Percentiles rank a stretch among this genome's conserved stretches.
Conservation (phyloP, 1,140 invertebrate genomes). For the Aleiodes sp. region DNA sequence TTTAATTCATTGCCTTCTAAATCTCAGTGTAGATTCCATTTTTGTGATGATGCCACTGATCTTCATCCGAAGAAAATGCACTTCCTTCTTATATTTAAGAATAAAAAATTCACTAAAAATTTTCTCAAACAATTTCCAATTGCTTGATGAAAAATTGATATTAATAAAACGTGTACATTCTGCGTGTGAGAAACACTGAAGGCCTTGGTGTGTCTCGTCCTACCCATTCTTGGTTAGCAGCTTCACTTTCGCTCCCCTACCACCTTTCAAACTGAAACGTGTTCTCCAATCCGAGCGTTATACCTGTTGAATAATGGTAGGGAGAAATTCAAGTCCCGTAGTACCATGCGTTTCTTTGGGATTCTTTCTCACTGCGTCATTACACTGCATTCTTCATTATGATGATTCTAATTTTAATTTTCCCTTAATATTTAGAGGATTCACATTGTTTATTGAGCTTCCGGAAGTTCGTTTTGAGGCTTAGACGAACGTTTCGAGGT, state of each 20-base stretch:
- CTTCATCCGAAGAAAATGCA: no score
- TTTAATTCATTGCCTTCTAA: no score
- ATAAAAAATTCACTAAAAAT: not conserved
- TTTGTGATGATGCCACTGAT: no score
- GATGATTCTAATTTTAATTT: not conserved
- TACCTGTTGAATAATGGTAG: constrained; percentile 26
- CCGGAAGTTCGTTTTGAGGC: not conserved
- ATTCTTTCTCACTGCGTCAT: not conserved
- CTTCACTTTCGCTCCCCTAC: constrained; percentile 63
- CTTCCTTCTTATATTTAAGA: not conserved
- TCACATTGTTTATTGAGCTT: not conserved
- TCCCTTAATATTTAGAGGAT: not conserved
- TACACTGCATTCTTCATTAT: not conserved
- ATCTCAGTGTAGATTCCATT: no score
- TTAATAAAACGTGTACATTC: constrained; percentile 20
- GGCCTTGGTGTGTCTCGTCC: constrained; percentile 42
- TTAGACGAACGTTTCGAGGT: not conserved
- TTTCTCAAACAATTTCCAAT: not conserved
- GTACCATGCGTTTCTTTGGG: not conserved
- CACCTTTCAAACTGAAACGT: constrained; percentile 14
- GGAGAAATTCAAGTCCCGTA: not conserved
- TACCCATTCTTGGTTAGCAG: constrained; percentile 64
- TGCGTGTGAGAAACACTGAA: constrained; percentile 33
- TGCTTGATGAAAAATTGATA: no score
- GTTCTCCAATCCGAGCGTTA: constrained; percentile 36